A percentile compares a stretch with the other conserved stretches of the same genome.
phyloP scores from a whole-genome alignment of 1,140 invertebrate species.

The Penaeus vannamei region DNA sequence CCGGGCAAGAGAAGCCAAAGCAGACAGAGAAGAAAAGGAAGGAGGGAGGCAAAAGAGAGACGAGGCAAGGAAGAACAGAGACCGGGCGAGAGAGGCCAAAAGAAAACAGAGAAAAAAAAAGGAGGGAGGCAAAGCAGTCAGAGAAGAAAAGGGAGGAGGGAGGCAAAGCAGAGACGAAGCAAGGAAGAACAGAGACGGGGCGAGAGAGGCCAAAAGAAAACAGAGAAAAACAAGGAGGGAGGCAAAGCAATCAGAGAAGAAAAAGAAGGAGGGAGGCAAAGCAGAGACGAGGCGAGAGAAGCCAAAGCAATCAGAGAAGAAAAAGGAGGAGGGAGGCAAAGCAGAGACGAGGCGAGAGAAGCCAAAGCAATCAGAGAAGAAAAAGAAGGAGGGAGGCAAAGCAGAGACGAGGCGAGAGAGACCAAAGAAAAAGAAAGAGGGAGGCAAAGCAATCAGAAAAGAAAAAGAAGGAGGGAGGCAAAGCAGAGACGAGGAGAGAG shows the following conservation, averaged over 20 bases:
- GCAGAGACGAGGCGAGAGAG: background rate
- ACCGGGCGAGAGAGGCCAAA: background rate
- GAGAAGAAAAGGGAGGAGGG: background rate
- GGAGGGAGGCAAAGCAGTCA: background rate
- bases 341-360: background rate
- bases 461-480: background rate
- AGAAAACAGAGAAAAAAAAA: too few relatives aligned
- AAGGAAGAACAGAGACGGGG: background rate
- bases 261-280: background rate
- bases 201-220: background rate
- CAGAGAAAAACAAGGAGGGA: background rate
- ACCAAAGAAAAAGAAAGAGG: background rate
- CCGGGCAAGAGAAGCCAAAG: too few relatives aligned
- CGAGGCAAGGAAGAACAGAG: background rate
- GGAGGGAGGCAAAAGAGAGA: background rate
- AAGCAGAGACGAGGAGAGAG: background rate
- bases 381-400: background rate
- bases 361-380: background rate
- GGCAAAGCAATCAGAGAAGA: too few relatives aligned
- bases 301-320: too few relatives aligned
- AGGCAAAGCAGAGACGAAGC: too few relatives aligned
- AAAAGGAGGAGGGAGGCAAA: too few relatives aligned
- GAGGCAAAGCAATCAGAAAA: too few relatives aligned
- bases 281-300: too few relatives aligned
- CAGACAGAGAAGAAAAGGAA: too few relatives aligned